Evolutionary conservation across 1,140 invertebrate species (phyloP), one percentile per base, ranked within the genome.

Genomic region (Brachionus rotundiformis): DNA sequence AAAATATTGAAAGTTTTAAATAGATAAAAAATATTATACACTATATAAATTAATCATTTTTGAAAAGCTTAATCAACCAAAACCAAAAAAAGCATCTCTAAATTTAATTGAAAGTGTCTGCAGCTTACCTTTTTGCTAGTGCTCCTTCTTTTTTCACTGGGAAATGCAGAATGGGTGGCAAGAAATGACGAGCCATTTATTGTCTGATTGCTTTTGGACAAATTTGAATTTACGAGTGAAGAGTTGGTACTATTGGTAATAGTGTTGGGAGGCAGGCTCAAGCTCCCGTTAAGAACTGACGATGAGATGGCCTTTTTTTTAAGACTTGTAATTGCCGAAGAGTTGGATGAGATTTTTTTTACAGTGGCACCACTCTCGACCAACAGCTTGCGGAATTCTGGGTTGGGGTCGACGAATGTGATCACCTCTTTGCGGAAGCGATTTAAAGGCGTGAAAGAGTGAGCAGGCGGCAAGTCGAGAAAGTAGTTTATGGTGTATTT

Each of bases 401-500:
- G 47, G n/a, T 54, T 79, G 7, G 76, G 76, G 10, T 79, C 59
- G 76, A 59, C 44, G 25, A 79, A 79, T 59, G 59, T 79, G 23
- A 79, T 79, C 29, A 33, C 19, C 41, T 79, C 76, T 33, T 59
- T 54, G 19, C 76, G 76, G 16, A 79, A 19, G 3, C 76, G 47
- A 61, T 54, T n/a, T 2, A 79, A 19, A 23, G 47, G 76, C 36
- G 29, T 25, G 3, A 27, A 25, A 1, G 76, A 79, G 2, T 79
- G 23, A 3, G 76, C 44, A 23, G 47, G 47, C 25, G 76, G 76
- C 13, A 79, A 11, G 7, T 79, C 76, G 19, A 79, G 44, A 29
- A 59, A 79, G 31, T 79, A 79, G 27, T 41, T 54, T 23, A 79
- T 54, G 23, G 76, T 59, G 23, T 79, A 79, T 63, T 79, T 79